Conservation (phyloP, 2,888 invertebrate genomes). For the Lasioglossum villosulum region DNA sequence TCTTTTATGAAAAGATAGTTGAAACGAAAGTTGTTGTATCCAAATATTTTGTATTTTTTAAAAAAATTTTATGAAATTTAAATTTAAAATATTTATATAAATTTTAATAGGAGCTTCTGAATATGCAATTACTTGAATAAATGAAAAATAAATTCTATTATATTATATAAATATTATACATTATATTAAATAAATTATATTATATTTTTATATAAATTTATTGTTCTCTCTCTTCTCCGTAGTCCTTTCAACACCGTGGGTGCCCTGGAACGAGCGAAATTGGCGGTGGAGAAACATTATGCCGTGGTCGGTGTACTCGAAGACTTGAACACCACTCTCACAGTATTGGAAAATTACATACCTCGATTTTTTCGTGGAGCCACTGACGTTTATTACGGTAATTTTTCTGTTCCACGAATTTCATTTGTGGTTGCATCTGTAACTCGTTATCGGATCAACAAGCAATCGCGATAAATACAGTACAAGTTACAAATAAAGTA, state of each 20-base stretch:
- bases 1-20: no score
- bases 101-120: no score
- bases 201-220: neutral
- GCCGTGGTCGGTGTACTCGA: slow-evolving; percentile 95
- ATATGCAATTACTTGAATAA: no score
- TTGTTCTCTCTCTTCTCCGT: slow-evolving; percentile 52
- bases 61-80: no score
- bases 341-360: slow-evolving; percentile 94
- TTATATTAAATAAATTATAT: no score
- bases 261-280: slow-evolving; percentile 93
- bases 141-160: no score
- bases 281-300: slow-evolving; percentile 94
- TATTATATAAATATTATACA: no score
- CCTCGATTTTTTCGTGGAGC: slow-evolving; percentile 94
- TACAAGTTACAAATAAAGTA: no score
- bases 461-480: neutral
- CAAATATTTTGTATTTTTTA: no score
- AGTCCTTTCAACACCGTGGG: slow-evolving; percentile 94
- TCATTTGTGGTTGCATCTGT: neutral
- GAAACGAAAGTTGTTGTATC: no score
- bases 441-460: neutral
- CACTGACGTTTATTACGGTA: slow-evolving; percentile 92
- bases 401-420: slow-evolving; percentile 74
- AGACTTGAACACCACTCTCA: slow-evolving; percentile 93
- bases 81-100: no score